phyloP scores from a whole-genome alignment of 2,113 vertebrate genomes.

The Varanus salvator region DNA sequence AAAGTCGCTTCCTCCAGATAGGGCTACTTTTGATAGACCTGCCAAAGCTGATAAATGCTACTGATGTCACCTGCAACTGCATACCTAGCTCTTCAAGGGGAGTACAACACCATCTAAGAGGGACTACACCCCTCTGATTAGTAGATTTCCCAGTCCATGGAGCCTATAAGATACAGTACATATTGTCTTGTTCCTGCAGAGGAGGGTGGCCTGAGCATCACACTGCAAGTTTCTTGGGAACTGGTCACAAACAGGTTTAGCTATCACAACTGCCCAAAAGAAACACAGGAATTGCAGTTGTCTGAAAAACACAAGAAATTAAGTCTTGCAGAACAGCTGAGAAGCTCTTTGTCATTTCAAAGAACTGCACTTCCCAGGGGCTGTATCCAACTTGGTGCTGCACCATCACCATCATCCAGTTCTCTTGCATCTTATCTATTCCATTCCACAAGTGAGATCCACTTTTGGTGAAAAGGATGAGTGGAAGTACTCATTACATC shows the following conservation, averaged over 20 bases:
- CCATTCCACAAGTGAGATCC: too few species aligned
- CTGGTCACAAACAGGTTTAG: neutral
- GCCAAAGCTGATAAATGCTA: neutral
- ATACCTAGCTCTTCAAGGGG: neutral
- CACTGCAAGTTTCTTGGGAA: neutral
- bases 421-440: too few species aligned
- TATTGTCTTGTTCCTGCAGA: neutral
- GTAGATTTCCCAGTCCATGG: neutral
- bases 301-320: neutral
- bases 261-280: neutral
- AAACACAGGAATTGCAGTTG: neutral
- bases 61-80: neutral
- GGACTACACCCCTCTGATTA: neutral
- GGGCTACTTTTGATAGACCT: neutral
- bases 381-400: too few species aligned
- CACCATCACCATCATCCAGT: too few species aligned
- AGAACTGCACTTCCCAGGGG: neutral
- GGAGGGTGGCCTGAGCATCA: neutral
- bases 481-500: too few species aligned
- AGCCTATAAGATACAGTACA: too few species aligned
- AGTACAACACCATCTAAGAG: neutral
- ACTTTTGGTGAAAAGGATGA: too few species aligned
- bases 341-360: neutral
- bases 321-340: neutral
- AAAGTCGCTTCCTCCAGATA: neutral